phyloP scores from a whole-genome alignment of 2,113 vertebrate genomes.

The Malurus cyaneus region DNA sequence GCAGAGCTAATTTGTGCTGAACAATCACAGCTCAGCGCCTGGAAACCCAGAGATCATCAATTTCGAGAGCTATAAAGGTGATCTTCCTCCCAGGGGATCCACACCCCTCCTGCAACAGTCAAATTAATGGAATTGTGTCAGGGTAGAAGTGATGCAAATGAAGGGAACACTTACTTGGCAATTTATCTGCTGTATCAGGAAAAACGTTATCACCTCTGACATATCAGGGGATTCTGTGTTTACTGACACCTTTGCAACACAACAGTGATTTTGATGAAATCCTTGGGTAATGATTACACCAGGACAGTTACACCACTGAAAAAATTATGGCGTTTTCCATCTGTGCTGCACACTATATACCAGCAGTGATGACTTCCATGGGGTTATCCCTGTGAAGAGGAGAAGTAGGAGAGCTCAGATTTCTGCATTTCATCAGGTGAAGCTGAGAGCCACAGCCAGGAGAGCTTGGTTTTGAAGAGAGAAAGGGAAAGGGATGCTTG shows the following conservation, averaged over 20 bases:
- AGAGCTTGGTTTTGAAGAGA: background rate
- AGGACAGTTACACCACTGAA: background rate
- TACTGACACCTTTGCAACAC: background rate
- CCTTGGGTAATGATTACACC: background rate
- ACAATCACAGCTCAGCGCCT: background rate
- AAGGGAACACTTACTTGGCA: background rate
- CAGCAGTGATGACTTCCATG: background rate
- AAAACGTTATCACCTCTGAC: background rate
- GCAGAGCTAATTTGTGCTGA: conserved; percentile 2
- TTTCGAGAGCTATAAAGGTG: background rate
- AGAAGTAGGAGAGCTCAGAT: background rate
- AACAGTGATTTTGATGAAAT: background rate
- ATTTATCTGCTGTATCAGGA: background rate
- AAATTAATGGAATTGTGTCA: background rate
- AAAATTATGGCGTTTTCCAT: background rate
- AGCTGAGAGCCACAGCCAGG: background rate
- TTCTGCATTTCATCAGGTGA: background rate
- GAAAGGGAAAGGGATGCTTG: background rate
- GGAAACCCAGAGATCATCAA: background rate
- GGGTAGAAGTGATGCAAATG: background rate
- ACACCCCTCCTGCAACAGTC: background rate
- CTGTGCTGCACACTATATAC: background rate
- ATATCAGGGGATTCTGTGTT: background rate
- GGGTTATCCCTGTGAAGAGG: background rate
- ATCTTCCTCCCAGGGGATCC: background rate